Percentiles rank a stretch among this genome's conserved stretches.
Evolutionary conservation across 2,113 vertebrate species (phyloP).

Genomic region (Morone saxatilis): DNA sequence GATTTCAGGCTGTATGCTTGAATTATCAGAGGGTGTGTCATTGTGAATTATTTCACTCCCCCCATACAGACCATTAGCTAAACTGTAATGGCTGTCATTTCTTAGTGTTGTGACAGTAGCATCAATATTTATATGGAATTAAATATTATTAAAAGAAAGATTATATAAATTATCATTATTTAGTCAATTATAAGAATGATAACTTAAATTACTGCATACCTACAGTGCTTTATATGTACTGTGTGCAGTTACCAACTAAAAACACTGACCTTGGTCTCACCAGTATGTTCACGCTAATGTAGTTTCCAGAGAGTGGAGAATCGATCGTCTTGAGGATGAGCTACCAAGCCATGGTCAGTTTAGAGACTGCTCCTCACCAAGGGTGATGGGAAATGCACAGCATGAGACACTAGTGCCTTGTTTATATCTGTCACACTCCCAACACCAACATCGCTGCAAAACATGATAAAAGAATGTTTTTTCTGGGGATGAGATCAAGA

Average conservation of each 20-base stretch:
- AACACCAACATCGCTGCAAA: conserved; percentile 1
- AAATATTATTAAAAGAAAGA: not conserved
- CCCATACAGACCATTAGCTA: not conserved
- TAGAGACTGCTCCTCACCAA: conserved; percentile 1
- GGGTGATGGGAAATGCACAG: conserved; percentile 10
- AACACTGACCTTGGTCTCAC: conserved; percentile 27
- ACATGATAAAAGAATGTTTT: not conserved
- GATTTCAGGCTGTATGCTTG: not conserved
- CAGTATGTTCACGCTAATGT: conserved; percentile 34
- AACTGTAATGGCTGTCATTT: not conserved
- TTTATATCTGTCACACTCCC: conserved; percentile 14
- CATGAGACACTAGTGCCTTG: not conserved
- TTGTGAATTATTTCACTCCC: not conserved
- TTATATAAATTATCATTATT: not conserved
- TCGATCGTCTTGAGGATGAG: conserved; percentile 47
- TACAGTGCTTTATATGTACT: not conserved
- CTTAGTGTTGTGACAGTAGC: not conserved
- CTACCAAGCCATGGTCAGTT: conserved; percentile 17
- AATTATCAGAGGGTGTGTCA: not conserved
- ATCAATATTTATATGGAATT: not conserved
- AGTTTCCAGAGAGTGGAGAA: conserved; percentile 36
- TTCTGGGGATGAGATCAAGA: not conserved
- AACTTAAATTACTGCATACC: not conserved
- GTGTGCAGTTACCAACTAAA: not conserved
- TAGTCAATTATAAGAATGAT: not conserved